phyloP scores from a whole-genome alignment of 2,797 vertebrate species.

The Microctenopoma lineatum region DNA sequence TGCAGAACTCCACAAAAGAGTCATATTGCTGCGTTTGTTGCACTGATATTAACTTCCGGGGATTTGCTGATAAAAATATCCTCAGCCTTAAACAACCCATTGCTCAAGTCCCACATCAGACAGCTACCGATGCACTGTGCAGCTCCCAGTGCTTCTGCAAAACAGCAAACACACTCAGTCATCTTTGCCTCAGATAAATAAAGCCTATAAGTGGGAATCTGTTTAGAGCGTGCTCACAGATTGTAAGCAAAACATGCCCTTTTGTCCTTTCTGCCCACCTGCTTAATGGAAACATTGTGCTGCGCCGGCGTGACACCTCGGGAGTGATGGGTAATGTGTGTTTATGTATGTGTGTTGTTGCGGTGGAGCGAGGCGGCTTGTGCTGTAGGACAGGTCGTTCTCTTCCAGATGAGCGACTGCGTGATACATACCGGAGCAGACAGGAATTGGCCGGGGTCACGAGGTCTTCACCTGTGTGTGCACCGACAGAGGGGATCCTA shows the following conservation, averaged over 20 bases:
- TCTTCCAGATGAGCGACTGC: slow-evolving; percentile 61
- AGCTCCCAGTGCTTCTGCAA: slow-evolving; percentile 32
- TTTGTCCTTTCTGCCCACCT: slow-evolving; percentile 63
- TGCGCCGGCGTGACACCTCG: slow-evolving; percentile 38
- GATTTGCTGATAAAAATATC: slow-evolving; percentile 40
- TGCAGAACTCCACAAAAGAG: slow-evolving; percentile 7
- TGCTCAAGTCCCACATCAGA: slow-evolving; percentile 24
- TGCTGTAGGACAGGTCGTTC: slow-evolving; percentile 43
- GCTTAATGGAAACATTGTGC: slow-evolving; percentile 50
- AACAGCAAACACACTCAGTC: slow-evolving; percentile 24
- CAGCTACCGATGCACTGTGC: slow-evolving; percentile 23
- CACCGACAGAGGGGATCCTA: slow-evolving; percentile 29
- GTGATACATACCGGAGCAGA: slow-evolving; percentile 55
- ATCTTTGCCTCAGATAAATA: slow-evolving; percentile 44
- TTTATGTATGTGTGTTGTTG: slow-evolving; percentile 5
- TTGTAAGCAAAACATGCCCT: slow-evolving; percentile 51
- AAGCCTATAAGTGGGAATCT: slow-evolving; percentile 39
- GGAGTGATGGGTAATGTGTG: slow-evolving; percentile 43
- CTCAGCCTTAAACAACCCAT: slow-evolving; percentile 37
- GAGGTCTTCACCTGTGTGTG: slow-evolving; percentile 56
- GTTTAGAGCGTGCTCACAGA: slow-evolving; percentile 35
- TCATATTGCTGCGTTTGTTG: slow-evolving; percentile 18
- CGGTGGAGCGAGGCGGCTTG: slow-evolving; percentile 17
- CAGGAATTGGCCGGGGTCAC: slow-evolving; percentile 56
- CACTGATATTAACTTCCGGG: slow-evolving; percentile 23